These are phyloP conservation scores for Callithrix jacchus DNA, from an alignment of 2,113 vertebrate species.

Conservation along the genomic window DNA sequence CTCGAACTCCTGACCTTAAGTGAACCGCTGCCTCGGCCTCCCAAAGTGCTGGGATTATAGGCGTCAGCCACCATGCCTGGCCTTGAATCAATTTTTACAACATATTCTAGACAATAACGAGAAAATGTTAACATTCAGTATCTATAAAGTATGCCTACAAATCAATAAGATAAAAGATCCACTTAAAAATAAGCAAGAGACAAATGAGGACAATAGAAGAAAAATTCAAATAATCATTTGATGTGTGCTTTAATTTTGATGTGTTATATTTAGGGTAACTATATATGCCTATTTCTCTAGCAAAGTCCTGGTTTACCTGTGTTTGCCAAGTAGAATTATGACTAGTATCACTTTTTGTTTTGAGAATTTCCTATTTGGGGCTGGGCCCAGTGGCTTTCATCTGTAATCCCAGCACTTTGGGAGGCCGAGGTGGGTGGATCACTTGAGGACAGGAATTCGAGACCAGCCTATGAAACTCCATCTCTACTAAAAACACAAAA, in stretches of 20 bases:
- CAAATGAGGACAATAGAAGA: background rate
- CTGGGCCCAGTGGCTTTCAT: background rate
- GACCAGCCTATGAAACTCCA: too few species aligned
- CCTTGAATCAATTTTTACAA: background rate
- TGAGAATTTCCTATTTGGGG: background rate
- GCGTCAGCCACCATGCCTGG: too few species aligned
- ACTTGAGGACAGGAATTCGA: too few species aligned
- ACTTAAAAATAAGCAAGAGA: conserved; percentile 1
- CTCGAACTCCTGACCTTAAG: too few species aligned
- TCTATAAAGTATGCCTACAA: background rate
- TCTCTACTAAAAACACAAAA: too few species aligned
- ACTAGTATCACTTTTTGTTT: background rate
- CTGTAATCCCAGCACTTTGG: too few species aligned
- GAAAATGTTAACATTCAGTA: background rate
- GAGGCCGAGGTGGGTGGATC: background rate
- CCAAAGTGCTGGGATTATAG: too few species aligned
- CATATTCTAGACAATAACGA: background rate
- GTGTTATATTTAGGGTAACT: background rate
- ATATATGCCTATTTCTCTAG: background rate
- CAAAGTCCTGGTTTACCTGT: background rate
- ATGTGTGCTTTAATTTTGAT: background rate
- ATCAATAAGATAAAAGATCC: background rate
- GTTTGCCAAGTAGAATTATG: background rate
- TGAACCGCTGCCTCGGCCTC: too few species aligned
- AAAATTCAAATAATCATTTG: background rate